A percentile compares a stretch with the other conserved stretches of the same genome.
These are phyloP conservation scores for Neogale vison DNA, from an alignment of 2,113 vertebrate genomes.

Conservation along the genomic window DNA sequence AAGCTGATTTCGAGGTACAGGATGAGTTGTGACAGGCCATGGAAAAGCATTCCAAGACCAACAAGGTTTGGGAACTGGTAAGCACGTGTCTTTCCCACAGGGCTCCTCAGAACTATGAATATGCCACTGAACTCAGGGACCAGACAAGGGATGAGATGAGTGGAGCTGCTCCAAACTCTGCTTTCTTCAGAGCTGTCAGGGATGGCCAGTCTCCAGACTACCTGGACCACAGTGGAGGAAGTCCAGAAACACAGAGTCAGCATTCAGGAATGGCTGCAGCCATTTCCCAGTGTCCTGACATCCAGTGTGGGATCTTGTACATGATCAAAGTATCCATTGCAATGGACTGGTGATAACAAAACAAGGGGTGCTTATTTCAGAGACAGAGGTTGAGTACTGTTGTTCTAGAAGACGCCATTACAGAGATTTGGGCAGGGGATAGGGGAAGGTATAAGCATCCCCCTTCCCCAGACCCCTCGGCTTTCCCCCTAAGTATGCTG, in stretches of 20 bases:
- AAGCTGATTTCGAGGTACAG: neutral
- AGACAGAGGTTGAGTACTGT: neutral
- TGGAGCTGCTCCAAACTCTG: neutral
- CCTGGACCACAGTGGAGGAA: neutral
- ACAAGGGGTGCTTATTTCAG: neutral
- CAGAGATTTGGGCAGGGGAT: neutral
- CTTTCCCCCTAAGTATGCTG: neutral
- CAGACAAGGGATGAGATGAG: neutral
- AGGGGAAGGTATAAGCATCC: too few relatives aligned
- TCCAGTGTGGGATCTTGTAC: neutral
- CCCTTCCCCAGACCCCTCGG: neutral
- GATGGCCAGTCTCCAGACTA: neutral
- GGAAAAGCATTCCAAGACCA: neutral
- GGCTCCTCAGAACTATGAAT: neutral
- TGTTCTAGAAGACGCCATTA: neutral
- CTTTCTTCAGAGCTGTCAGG: neutral
- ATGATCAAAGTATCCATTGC: neutral
- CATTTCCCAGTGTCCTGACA: too few relatives aligned
- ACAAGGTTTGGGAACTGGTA: neutral
- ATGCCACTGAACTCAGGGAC: neutral
- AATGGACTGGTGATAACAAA: neutral
- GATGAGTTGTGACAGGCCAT: rapidly evolving
- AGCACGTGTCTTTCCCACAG: neutral
- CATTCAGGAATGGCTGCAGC: neutral
- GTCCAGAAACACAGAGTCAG: neutral